A percentile compares a stretch with the other conserved stretches of the same genome.
phyloP scores from a whole-genome alignment of 2,113 vertebrate genomes.

The Oryzias curvinotus region DNA sequence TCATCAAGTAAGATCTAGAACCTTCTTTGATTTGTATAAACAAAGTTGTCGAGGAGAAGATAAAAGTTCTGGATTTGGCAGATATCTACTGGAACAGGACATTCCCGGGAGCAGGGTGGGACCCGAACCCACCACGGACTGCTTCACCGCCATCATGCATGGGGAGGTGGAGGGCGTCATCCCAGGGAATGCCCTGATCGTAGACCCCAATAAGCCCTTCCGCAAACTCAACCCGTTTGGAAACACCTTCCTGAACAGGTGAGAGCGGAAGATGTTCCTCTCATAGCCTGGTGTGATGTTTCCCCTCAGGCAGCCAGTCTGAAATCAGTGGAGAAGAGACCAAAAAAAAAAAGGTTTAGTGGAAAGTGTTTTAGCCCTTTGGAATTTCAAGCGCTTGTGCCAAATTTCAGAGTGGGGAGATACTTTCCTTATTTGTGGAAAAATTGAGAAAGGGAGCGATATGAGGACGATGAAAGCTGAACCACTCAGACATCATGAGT shows the following conservation, averaged over 20 bases:
- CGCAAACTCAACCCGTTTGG: slow-evolving; percentile 92
- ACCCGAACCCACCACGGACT: slow-evolving; percentile 92
- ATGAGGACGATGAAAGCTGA: slow-evolving; percentile 61
- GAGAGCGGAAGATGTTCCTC: slow-evolving; percentile 22
- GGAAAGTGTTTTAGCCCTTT: slow-evolving; percentile 37
- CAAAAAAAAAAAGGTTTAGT: slow-evolving; percentile 28
- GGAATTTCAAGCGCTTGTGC: slow-evolving; percentile 75
- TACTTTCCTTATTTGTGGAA: slow-evolving; percentile 78
- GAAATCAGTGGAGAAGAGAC: neutral
- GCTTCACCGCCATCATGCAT: slow-evolving; percentile 93
- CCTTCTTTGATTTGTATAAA: neutral
- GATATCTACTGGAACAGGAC: slow-evolving; percentile 92
- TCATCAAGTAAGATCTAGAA: slow-evolving; percentile 79
- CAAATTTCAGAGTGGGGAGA: slow-evolving; percentile 71
- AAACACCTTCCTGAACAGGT: slow-evolving; percentile 94
- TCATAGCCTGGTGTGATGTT: neutral
- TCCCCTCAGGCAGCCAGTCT: neutral
- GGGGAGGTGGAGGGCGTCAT: slow-evolving; percentile 83
- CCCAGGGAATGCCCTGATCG: slow-evolving; percentile 90
- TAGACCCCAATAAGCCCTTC: slow-evolving; percentile 92
- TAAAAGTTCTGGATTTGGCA: slow-evolving; percentile 42
- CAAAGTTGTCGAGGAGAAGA: neutral
- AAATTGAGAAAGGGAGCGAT: slow-evolving; percentile 67
- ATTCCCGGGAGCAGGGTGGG: slow-evolving; percentile 89
- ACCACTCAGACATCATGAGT: slow-evolving; percentile 36